Percentiles rank a stretch among this genome's conserved stretches.
These are phyloP conservation scores for Tinamus guttatus DNA, from an alignment of 2,113 vertebrate species.

Conservation along the genomic window DNA sequence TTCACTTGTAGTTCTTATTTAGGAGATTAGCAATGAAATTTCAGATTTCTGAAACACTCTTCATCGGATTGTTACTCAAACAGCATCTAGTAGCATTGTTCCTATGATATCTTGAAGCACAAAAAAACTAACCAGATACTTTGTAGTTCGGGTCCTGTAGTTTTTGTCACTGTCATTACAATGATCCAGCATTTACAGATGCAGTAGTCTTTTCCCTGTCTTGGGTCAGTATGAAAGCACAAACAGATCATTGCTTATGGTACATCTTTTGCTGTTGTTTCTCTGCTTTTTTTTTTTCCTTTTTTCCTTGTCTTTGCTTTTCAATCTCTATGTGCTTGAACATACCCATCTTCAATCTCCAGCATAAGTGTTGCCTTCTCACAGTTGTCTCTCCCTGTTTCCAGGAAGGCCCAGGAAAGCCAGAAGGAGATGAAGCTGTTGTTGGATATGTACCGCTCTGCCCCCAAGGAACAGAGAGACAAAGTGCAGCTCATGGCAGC, in stretches of 20 bases:
- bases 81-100: background rate
- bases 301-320: background rate
- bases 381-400: background rate
- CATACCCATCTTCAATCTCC: background rate
- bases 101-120: background rate
- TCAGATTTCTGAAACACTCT: background rate
- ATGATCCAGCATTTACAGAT: background rate
- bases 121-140: background rate
- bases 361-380: background rate
- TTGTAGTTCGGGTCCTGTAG: background rate
- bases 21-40: fast-evolving
- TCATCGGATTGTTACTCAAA: background rate
- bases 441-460: constrained; percentile 96
- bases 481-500: constrained; percentile 98
- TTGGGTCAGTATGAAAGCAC: background rate
- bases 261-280: fast-evolving
- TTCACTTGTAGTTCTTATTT: background rate
- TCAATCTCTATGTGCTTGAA: background rate
- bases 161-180: background rate
- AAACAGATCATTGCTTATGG: background rate
- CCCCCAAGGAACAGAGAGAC: constrained; percentile 96
- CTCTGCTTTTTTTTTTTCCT: background rate
- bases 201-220: background rate
- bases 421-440: constrained; percentile 97
- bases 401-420: constrained; percentile 95